Evolutionary conservation across 2,797 vertebrate genomes (phyloP), one percentile per base, ranked within the genome.

Genomic region (Coregonus ussuriensis): DNA sequence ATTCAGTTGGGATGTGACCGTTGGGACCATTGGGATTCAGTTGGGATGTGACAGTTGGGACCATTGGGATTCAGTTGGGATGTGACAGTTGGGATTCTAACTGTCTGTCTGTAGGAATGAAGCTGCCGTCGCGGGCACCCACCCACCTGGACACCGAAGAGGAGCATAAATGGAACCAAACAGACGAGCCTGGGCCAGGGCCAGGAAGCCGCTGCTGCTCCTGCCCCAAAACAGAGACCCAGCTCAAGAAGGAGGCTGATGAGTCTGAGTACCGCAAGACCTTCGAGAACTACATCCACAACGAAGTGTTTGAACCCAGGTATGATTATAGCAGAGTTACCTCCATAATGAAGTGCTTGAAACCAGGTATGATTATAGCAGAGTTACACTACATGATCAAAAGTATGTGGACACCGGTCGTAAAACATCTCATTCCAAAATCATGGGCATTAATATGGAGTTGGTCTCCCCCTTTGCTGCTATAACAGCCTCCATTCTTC

Each of bases 221-320:
- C 75, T 99, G 98, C 47, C 98, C 98, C 1, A 99, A 99, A 87
- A 99, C 97, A 0, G 97, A 99, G 80, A 93, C 91, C 0, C 96
- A 99, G 80, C 95, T 99, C 15, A 96, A 97, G 78, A 97, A 96
- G 86, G 97, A 99, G 86, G 94, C 95, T 21, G 96, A 97, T 73
- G 97, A 99, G 84, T 95, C 95, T 0, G 95, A 96, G 0, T 99
- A 98, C 86, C 89, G 95, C 88, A 99, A 99, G 91, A 96, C 94
- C 0, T 99, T 99, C 0, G 98, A 99, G 90, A 96, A 99, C 82
- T 99, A 98, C 82, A 96, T 99, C 31, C 98, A 99, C 92, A 98
- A 99, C 0, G 96, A 96, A 86, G 97, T 99, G 1, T 99, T 99
- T 14, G 71, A 72, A 59, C 75, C 74, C 76, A 81, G 76, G 80